Evolutionary conservation across 2,888 invertebrate species (phyloP), one percentile per base, ranked within the genome.

Genomic region (Dioctria linearis): DNA sequence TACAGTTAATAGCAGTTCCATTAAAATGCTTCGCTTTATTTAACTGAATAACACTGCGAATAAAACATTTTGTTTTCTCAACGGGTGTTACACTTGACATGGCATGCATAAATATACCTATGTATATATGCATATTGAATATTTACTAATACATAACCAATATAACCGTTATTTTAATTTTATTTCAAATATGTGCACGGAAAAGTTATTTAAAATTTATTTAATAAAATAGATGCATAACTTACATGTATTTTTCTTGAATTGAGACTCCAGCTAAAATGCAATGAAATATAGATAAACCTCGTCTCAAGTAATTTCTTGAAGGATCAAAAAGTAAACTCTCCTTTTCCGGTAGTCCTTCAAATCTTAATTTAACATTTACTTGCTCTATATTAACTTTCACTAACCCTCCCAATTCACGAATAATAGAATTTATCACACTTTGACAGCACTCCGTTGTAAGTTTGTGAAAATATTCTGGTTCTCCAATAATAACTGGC

Each of bases 231-330:
- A 61, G 13, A 25, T 1, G 2, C 25, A 25, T 25, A 49, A 83
- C 86, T 86, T 82, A 87, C 87, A 87, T 85, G 61, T 84, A 82
- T 65, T 84, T 84, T 59, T 86, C 85, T 0, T 85, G 84, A 3
- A 85, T 83, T 3, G 87, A 86, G 42, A 84, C 84, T 0, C 86
- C 88, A 6, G 86, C 85, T 9, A 88, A 78, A 11, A 88, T 84
- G 49, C 88, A 86, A 79, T 83, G 82, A 3, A 87, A 79, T 43
- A 85, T 61, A 0, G 86, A 83, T 37, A 88, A 73, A 0, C 87
- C 86, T 40, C 69, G 69, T 49, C 81, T 63, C 4, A 81, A 8
- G 5, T 75, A 76, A 81, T 81, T 69, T 75, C 13, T 57, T 8
- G 78, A 75, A 11, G 82, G 82, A 61, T 82, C 78, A 65, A 80